phyloP scores from a whole-genome alignment of 2,797 vertebrate genomes.

The Hemitrygon akajei region DNA sequence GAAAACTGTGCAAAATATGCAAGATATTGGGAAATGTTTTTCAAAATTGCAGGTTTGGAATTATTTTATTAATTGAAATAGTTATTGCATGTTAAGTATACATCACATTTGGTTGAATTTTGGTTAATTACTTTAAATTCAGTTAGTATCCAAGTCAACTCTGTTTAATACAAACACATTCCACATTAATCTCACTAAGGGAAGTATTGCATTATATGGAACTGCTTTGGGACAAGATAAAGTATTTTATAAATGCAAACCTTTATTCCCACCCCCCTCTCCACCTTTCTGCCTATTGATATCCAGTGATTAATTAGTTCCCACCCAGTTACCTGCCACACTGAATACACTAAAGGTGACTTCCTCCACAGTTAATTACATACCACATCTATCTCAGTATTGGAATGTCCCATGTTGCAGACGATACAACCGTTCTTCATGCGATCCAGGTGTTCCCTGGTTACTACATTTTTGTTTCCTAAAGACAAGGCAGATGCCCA shows the following conservation, averaged over 20 bases:
- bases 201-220: no score
- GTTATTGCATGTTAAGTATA: not conserved
- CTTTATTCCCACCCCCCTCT: no score
- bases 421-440: conserved; percentile 98
- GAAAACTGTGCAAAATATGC: conserved; percentile 38
- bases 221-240: no score
- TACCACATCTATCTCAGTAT: conserved; percentile 96
- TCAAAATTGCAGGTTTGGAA: not conserved
- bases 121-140: not conserved
- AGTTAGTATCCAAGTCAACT: not conserved
- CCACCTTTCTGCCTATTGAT: no score
- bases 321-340: not conserved
- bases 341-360: conserved; percentile 79
- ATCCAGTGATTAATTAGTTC: not conserved
- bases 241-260: no score
- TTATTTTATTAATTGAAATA: not conserved
- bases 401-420: conserved; percentile 98
- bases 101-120: not conserved
- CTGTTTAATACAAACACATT: conserved; percentile 71
- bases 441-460: conserved; percentile 84
- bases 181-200: conserved; percentile 78
- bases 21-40: conserved; percentile 42
- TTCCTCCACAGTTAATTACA: conserved; percentile 45
- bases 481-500: conserved; percentile 29
- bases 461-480: conserved; percentile 97